Conservation (phyloP, 1,140 invertebrate genomes). For the Galleria mellonella region DNA sequence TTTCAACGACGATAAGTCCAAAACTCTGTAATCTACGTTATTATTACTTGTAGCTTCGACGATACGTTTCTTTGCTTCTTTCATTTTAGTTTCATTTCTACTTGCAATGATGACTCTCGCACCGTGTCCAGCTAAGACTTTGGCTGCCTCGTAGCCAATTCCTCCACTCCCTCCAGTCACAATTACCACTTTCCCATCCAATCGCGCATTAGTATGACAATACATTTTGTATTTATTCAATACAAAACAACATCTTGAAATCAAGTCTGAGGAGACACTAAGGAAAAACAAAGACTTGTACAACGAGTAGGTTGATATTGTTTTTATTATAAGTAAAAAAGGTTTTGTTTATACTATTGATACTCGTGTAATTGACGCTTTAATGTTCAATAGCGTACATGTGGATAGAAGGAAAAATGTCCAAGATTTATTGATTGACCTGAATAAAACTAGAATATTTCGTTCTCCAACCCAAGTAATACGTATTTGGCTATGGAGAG, state of each 20-base stretch:
- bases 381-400: too few relatives aligned
- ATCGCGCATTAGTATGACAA: conserved; percentile 10
- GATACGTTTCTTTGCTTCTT: conserved; percentile 52
- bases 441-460: too few relatives aligned
- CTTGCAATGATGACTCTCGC: conserved; percentile 89
- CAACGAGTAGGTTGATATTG: conserved; percentile 21
- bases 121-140: conserved; percentile 78
- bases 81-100: conserved; percentile 71
- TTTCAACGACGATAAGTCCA: conserved; percentile 52
- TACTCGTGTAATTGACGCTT: conserved; percentile 13
- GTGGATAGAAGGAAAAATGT: too few relatives aligned
- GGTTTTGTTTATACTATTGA: conserved; percentile 17
- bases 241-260: too few relatives aligned
- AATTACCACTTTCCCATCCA: conserved; percentile 81
- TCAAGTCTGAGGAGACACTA: too few relatives aligned
- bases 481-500: too few relatives aligned
- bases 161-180: conserved; percentile 90
- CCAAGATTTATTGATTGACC: too few relatives aligned
- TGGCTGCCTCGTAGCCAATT: conserved; percentile 86
- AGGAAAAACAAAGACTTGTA: conserved; percentile 12
- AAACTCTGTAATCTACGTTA: conserved; percentile 30
- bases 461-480: too few relatives aligned
- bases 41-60: conserved; percentile 39
- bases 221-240: too few relatives aligned
- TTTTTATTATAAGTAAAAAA: conserved; percentile 23